Evolutionary conservation across 2,797 vertebrate genomes (phyloP).

Genomic region (Leptoclinus maculatus): DNA sequence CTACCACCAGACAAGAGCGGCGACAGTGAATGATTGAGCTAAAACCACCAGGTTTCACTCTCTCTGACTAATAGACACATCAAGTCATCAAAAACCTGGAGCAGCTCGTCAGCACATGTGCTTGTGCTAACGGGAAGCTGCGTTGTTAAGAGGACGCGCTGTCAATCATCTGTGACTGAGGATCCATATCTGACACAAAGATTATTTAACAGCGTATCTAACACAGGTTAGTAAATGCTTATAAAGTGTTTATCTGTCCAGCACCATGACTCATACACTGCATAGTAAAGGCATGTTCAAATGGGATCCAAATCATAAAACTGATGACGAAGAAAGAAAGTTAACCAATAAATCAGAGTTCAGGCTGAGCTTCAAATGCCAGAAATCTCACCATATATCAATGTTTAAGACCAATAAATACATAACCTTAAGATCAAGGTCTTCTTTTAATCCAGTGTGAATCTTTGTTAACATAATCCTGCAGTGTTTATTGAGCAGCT

Average conservation of each 20-base stretch:
- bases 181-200: slow-evolving; percentile 20
- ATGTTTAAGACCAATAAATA: not conserved
- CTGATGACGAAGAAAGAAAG: not conserved
- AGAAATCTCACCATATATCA: no score
- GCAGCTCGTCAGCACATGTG: not conserved
- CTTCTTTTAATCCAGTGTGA: no score
- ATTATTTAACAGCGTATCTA: not conserved
- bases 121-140: not conserved
- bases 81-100: slow-evolving; percentile 22
- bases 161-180: not conserved
- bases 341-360: not conserved
- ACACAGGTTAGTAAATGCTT: no score
- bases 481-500: not conserved
- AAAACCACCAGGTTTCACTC: not conserved
- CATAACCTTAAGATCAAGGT: not conserved
- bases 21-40: not conserved
- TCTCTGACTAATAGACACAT: slow-evolving; percentile 27
- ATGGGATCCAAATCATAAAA: not conserved
- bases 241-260: no score
- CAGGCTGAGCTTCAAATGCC: no score
- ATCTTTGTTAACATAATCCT: not conserved
- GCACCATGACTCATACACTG: no score
- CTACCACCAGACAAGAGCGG: not conserved
- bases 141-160: slow-evolving; percentile 1
- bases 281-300: not conserved